Evolutionary conservation across 2,113 vertebrate genomes (phyloP).

Genomic region (Lates calcarifer): DNA sequence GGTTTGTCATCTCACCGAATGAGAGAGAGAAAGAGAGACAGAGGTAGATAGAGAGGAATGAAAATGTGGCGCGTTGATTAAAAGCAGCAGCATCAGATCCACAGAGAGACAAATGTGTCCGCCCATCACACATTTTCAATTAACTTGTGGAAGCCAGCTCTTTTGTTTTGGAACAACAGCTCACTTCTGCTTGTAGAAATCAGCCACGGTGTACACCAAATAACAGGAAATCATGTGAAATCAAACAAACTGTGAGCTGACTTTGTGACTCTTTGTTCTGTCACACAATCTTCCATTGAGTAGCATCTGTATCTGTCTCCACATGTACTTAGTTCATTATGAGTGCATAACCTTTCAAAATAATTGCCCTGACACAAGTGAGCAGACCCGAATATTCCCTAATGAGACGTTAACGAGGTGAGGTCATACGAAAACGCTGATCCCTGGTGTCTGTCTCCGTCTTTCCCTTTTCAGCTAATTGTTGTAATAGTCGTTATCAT

Average conservation of each 20-base stretch:
- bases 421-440: constrained; percentile 41
- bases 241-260: neutral
- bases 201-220: neutral
- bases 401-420: constrained; percentile 46
- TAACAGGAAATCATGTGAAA: neutral
- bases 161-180: constrained; percentile 14
- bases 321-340: constrained; percentile 5
- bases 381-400: constrained; percentile 25
- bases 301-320: neutral
- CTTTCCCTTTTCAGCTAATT: constrained; percentile 39
- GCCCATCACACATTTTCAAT: constrained; percentile 48
- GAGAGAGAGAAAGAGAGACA: constrained; percentile 1
- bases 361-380: constrained; percentile 41
- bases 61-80: constrained; percentile 53
- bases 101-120: constrained; percentile 31
- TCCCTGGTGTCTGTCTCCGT: neutral
- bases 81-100: constrained; percentile 34
- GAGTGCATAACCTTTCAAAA: constrained; percentile 37
- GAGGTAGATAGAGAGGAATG: constrained; percentile 28
- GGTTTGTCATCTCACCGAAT: constrained; percentile 26
- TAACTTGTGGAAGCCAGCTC: constrained; percentile 21
- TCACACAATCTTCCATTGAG: neutral
- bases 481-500: constrained; percentile 45
- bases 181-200: constrained; percentile 16
- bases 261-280: constrained; percentile 7